Evolutionary conservation across 2,797 vertebrate species (phyloP), one percentile per base, ranked within the genome.

Genomic region (Heterohyrax brucei): DNA sequence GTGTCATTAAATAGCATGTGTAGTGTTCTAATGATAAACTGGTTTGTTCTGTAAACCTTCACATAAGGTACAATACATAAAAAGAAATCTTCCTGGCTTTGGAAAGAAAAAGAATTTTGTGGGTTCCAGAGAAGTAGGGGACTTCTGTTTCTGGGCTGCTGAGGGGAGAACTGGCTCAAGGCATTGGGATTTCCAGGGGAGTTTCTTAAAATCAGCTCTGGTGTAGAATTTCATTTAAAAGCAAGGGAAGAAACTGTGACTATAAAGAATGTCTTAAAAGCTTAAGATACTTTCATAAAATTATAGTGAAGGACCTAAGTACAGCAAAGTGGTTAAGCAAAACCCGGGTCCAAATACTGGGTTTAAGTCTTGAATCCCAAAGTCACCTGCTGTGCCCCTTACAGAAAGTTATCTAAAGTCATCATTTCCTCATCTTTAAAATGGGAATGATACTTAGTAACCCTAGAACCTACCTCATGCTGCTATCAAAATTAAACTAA

Each of bases 401-500:
- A 46, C 62, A 59, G 33, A 89, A 91, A 94, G 14, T 30, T 50
- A 30, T 1, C 28, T 59, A 72, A 82, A 50, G 28, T 44, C 5
- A 12, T 75, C 76, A 19, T 78, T 95, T 93, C 5, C 28, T 75
- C 8, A 22, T 62, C 59, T 94, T 86, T 59, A 91, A 86, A 89
- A 76, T 83, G 50, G 22, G 33, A 85, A 73, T 22, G 16, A 12
- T 33, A 39, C 19, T 66, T 89, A 68, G n/a, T 44, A 78, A 19
- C 66, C 50, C 21, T 44, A 82, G 22, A 56, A 44, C 21, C 33
- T 81, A 77, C 46, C 12, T 85, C 19, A 33, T 10, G 53, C 0
- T 13, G 26, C 13, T 30, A 56, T 30, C 59, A 83, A 12, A 86
- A 87, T 64, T n/a, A 61, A 61, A 88, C 64, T 76, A 92, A 83